Evolutionary conservation across 2,113 vertebrate species (phyloP).

Genomic region (Mugil cephalus): DNA sequence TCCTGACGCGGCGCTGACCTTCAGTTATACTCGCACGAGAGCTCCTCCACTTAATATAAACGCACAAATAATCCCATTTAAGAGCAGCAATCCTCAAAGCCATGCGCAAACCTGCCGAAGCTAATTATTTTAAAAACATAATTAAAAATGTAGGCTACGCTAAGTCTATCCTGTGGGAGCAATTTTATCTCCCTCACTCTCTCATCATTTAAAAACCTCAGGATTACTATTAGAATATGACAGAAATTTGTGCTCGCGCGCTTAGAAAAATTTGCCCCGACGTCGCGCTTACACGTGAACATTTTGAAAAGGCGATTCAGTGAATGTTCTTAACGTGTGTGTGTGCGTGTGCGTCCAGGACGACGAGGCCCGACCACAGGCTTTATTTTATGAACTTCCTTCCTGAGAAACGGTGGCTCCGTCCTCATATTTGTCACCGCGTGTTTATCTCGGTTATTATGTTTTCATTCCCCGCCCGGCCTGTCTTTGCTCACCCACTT

Average conservation of each 20-base stretch:
- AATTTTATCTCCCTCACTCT: background rate
- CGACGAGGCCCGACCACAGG: background rate
- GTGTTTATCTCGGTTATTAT: slow-evolving; percentile 38
- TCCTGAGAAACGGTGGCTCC: background rate
- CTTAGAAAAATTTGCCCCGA: background rate
- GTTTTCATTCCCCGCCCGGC: slow-evolving; percentile 14
- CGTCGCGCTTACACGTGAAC: background rate
- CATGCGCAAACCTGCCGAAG: slow-evolving; percentile 2
- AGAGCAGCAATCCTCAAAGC: slow-evolving; percentile 9
- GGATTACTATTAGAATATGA: background rate
- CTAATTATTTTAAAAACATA: slow-evolving; percentile 7
- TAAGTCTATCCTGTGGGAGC: background rate
- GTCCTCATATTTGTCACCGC: slow-evolving; percentile 5
- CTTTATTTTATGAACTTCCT: slow-evolving; percentile 16
- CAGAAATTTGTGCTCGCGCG: background rate
- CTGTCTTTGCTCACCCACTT: slow-evolving; percentile 29
- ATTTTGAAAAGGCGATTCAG: background rate
- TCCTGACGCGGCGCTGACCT: slow-evolving; percentile 20
- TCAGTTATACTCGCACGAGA: slow-evolving; percentile 13
- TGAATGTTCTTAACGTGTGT: slow-evolving; percentile 4
- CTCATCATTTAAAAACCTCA: background rate
- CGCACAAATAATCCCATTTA: slow-evolving; percentile 30
- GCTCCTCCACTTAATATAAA: slow-evolving; percentile 12
- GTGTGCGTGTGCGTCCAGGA: background rate
- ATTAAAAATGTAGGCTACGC: slow-evolving; percentile 20